A percentile compares a stretch with the other conserved stretches of the same genome.
phyloP scores from a whole-genome alignment of 2,113 vertebrate genomes.

The Abramis brama region DNA sequence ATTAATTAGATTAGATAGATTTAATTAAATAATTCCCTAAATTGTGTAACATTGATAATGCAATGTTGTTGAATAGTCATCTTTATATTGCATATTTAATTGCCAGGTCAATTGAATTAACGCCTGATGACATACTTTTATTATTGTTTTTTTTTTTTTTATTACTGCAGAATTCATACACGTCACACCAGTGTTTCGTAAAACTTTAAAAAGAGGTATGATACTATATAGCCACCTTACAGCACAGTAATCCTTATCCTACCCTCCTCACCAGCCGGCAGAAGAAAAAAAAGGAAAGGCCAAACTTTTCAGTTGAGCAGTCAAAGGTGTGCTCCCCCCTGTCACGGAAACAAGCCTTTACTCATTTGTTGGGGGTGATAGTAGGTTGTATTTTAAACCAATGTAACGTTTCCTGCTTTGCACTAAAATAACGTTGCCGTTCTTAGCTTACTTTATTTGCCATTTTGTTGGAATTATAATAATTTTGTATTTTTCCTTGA shows the following conservation, averaged over 20 bases:
- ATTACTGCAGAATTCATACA: neutral
- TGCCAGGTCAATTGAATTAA: neutral
- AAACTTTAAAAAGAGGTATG: neutral
- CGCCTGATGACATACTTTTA: neutral
- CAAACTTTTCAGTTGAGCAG: conserved; percentile 52
- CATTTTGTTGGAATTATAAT: neutral
- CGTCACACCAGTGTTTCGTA: neutral
- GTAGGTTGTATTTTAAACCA: conserved; percentile 37
- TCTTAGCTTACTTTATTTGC: too few species aligned
- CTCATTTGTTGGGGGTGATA: conserved; percentile 15
- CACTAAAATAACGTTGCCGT: neutral
- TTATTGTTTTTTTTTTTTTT: neutral
- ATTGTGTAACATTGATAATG: neutral
- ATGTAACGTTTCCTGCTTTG: conserved; percentile 5
- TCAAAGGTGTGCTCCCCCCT: conserved; percentile 49
- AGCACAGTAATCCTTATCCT: conserved; percentile 4
- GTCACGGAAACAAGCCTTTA: conserved; percentile 28
- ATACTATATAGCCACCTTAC: neutral
- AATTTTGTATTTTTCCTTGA: neutral
- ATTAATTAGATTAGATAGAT: too few species aligned
- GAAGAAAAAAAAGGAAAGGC: conserved; percentile 12
- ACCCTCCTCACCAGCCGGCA: neutral
- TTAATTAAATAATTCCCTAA: too few species aligned
- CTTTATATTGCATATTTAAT: neutral
- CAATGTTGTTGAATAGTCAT: neutral